A percentile compares a stretch with the other conserved stretches of the same genome.
Conservation (phyloP, 2,797 vertebrate species). For the Clarias platycephalus region DNA sequence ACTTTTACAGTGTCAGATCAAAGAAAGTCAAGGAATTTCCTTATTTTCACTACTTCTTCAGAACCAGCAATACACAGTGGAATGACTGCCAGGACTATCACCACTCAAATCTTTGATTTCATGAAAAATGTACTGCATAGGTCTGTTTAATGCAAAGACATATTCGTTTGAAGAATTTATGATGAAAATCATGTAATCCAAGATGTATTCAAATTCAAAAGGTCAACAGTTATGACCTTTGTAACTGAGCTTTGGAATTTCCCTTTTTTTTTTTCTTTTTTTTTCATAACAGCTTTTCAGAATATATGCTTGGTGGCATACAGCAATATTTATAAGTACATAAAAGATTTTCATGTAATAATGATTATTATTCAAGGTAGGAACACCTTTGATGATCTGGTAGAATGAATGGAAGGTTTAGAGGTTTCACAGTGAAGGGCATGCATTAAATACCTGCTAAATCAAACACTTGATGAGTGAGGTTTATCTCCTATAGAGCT, state of each 20-base stretch:
- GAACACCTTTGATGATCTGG: not conserved
- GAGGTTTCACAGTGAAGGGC: not conserved
- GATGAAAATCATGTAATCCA: no score
- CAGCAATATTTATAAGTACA: not conserved
- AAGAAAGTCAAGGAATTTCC: not conserved
- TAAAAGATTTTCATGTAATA: not conserved
- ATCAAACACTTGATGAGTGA: not conserved
- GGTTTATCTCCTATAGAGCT: not conserved
- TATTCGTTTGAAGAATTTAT: not conserved
- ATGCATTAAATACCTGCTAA: not conserved
- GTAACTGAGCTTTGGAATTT: not conserved
- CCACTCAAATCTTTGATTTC: not conserved
- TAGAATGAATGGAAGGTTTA: not conserved
- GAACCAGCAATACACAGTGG: not conserved
- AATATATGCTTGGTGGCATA: not conserved
- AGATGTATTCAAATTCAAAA: not conserved
- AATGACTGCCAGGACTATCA: not conserved
- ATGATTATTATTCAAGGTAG: not conserved
- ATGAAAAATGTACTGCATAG: no score
- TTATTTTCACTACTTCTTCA: not conserved
- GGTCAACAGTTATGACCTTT: not conserved
- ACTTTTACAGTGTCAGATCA: conserved; percentile 12
- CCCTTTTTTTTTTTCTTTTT: no score
- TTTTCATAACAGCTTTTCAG: not conserved
- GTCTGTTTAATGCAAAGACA: not conserved